Evolutionary conservation across 2,888 invertebrate genomes (phyloP).

Genomic region (Neria commutata): DNA sequence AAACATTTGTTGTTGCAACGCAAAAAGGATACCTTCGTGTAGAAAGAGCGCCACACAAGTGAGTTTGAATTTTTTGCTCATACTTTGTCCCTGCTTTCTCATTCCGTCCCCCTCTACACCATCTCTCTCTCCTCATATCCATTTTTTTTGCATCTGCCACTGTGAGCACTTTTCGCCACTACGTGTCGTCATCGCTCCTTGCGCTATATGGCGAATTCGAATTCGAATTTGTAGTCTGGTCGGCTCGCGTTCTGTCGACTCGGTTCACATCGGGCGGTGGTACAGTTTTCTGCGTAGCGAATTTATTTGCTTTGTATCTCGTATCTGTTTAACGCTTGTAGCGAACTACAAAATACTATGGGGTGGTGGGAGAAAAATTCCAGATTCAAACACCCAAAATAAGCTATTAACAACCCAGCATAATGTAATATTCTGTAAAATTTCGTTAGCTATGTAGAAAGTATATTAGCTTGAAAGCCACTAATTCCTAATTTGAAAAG

Average conservation of each 20-base stretch:
- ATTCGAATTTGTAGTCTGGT: conserved; percentile 4
- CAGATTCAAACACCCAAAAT: too few species aligned
- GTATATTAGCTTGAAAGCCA: too few species aligned
- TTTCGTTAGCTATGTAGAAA: too few species aligned
- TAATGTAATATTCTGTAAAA: too few species aligned
- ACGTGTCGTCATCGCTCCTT: conserved; percentile 11
- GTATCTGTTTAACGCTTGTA: too few species aligned
- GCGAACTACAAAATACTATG: too few species aligned
- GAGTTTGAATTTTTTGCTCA: conserved; percentile 36
- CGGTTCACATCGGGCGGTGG: conserved; percentile 40
- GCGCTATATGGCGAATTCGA: conserved; percentile 9
- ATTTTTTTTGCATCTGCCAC: conserved; percentile 15
- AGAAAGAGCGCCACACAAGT: conserved; percentile 38
- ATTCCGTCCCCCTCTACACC: conserved; percentile 5
- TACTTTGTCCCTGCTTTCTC: conserved; percentile 10
- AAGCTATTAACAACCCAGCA: too few species aligned
- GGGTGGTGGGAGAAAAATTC: too few species aligned
- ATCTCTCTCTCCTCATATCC: conserved; percentile 22
- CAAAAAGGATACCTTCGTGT: too few species aligned
- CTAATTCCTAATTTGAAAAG: too few species aligned
- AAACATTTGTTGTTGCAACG: conserved; percentile 16
- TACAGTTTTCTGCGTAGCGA: conserved; percentile 52
- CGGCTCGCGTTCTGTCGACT: too few species aligned
- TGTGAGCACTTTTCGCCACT: neutral
- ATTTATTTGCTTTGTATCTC: too few species aligned